phyloP scores from a whole-genome alignment of 1,140 invertebrate genomes.

The Aphaenogaster ashmeadi region DNA sequence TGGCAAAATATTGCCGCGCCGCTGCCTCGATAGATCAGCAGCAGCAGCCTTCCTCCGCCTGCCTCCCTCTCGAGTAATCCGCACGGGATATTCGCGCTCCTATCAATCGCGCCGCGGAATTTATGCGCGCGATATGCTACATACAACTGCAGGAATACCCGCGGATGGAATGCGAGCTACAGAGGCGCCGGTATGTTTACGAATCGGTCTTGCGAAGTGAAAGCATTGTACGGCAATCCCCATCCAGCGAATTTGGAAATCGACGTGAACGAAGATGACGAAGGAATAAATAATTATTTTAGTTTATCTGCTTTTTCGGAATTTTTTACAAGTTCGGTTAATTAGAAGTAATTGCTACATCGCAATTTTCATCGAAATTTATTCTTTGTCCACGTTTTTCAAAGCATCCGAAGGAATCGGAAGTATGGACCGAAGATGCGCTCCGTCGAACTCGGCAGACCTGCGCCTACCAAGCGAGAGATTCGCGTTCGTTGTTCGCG shows the following conservation, averaged over 20 bases:
- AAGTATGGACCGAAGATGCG: not conserved
- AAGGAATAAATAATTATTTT: not conserved
- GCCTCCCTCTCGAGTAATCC: constrained; percentile 34
- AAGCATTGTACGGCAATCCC: constrained; percentile 19
- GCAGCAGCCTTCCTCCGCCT: not conserved
- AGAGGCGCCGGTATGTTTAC: constrained; percentile 18
- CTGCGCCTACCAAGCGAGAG: not conserved
- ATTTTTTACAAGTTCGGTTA: not conserved
- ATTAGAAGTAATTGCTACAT: not conserved
- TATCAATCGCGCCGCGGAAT: constrained; percentile 44
- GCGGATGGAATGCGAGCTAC: constrained; percentile 31
- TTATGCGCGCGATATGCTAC: constrained; percentile 13
- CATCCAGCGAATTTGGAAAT: constrained; percentile 41
- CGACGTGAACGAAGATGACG: not conserved
- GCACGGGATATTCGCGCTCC: not conserved
- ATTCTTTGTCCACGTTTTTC: not conserved
- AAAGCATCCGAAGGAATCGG: not conserved
- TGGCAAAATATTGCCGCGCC: constrained; percentile 72
- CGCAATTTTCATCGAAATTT: not conserved
- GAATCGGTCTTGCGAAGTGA: constrained; percentile 49
- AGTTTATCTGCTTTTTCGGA: not conserved
- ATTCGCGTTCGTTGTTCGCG: constrained; percentile 18
- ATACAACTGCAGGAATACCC: constrained; percentile 13
- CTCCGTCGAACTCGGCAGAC: not conserved
- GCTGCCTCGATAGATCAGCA: constrained; percentile 42